Evolutionary conservation across 2,888 invertebrate genomes (phyloP), one percentile per base, ranked within the genome.

Genomic region (Leuctra nigra): DNA sequence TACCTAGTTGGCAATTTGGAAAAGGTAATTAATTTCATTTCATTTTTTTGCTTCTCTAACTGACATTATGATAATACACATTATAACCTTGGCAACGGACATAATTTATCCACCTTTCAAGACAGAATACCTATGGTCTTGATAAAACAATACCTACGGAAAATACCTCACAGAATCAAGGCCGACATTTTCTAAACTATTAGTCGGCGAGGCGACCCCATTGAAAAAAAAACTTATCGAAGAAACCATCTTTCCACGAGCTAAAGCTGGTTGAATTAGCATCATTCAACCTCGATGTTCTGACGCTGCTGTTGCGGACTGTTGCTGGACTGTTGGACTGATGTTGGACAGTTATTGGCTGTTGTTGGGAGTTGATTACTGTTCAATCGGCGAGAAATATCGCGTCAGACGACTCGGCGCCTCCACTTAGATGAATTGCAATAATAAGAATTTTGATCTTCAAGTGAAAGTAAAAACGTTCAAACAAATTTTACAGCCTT

Each of bases 121-220:
- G 20, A 39, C 20, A n/a, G 44, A 29, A 44, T 44, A 20, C 44
- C 44, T 44, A 22, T n/a, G n/a, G n/a, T 23, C 23, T 44, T 23
- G n/a, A 44, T 22, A 44, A 44, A 20, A 44, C 44, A 44, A 44
- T 44, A 44, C 44, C 18, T 20, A 29, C 11, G n/a, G n/a, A 29
- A 44, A 23, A 44, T 44, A 22, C 44, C 44, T 23, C 20, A 2
- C n/a, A n/a, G n/a, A n/a, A 4, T 23, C 44, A 44, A 44, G 44
- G 44, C 23, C 44, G 44, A 44, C 44, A 44, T 44, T 44, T 44
- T 44, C 22, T 44, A n/a, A 44, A 44, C 11, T 44, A 44, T 22
- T 23, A 44, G 23, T 20, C 44, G 44, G 44, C 22, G 22, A 44
- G 44, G 44, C 22, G 22, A 44, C 44, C 44, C 44, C 44, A 22